Evolutionary conservation across 2,888 invertebrate species (phyloP).

Genomic region (Brachynemurus nebulosus): DNA sequence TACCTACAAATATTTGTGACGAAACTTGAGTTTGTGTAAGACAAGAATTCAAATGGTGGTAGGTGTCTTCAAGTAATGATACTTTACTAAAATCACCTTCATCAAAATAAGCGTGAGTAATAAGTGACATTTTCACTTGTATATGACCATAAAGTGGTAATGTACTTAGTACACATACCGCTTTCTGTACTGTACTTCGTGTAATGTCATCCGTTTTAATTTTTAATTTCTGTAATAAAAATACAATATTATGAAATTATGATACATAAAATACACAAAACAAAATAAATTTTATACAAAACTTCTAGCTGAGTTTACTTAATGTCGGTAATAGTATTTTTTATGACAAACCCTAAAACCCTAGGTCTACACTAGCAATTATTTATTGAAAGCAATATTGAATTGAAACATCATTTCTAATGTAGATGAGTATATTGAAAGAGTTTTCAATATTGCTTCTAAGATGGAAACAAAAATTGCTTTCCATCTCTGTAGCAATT

Average conservation of each 20-base stretch:
- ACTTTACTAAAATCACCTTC: slow-evolving; percentile 87
- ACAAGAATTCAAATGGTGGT: slow-evolving; percentile 79
- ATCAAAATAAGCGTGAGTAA: slow-evolving; percentile 94
- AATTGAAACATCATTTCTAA: too few species aligned
- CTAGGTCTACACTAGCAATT: too few species aligned
- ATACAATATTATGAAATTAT: background rate
- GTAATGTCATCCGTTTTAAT: slow-evolving; percentile 92
- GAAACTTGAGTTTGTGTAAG: slow-evolving; percentile 45
- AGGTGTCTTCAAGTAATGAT: slow-evolving; percentile 79
- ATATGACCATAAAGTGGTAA: slow-evolving; percentile 88
- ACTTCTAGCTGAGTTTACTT: too few species aligned
- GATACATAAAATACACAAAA: too few species aligned
- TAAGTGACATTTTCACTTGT: slow-evolving; percentile 88
- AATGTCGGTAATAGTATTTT: background rate
- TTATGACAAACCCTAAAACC: background rate
- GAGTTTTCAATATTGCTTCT: too few species aligned
- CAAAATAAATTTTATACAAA: too few species aligned
- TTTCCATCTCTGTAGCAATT: too few species aligned
- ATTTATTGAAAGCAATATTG: too few species aligned
- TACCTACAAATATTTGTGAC: slow-evolving; percentile 55
- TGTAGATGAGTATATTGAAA: too few species aligned
- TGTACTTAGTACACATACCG: slow-evolving; percentile 86
- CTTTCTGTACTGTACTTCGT: slow-evolving; percentile 93
- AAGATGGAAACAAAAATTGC: too few species aligned
- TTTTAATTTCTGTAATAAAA: slow-evolving; percentile 57